Base-by-base conservation (phyloP, 2,888 invertebrate species). In the Eurois occulta region DNA sequence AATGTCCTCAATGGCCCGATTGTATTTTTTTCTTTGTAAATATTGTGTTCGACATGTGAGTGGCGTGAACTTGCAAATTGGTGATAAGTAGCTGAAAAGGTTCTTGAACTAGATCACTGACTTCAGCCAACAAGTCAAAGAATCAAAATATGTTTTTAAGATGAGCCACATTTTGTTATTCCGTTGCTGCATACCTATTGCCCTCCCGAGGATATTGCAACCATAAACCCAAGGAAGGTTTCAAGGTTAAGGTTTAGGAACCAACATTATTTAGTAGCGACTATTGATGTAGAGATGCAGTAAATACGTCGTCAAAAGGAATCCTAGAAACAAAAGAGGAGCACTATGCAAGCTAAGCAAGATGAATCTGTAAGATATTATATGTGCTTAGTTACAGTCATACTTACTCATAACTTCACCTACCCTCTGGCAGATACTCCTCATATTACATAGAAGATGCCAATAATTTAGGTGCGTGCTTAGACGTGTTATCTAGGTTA, bases 1-100 rank as follows among this genome's bases (percentile, higher is more conserved):
- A 73, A 80, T 77, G 80, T 79, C 72, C 58, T 78, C 78, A 76
- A 77, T 69, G 76, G 76, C 65, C 10, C 13, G 64, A 70, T 58
- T 66, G 74, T 67, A 43, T 60, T 35, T 80, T 80, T 78, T 69
- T 75, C 38, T 60, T 55, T 67, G 38, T 52, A 52, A 43, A 52
- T 43, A 67, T 38, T 24, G 21, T 75, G 24, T 67, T 64, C 38
- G 38, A 46, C n/a, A 43, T 24, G 11, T 43, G 24, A 43, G 16
- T 60, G 58, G 32, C 46, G 52, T 18, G n/a, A 68, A 64, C 18
- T 55, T 75, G 32, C 43, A 62, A 55, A 72, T 67, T 62, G 43
- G 18, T 62, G 21, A n/a, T 1, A 58, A 7, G n/a, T 24, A 21
- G 13, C 24, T 41, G 24, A 72, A 72, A 58, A 48, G 35, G 65